Evolutionary conservation across 1,140 invertebrate species (phyloP).

Genomic region (Magallana ariakensis): DNA sequence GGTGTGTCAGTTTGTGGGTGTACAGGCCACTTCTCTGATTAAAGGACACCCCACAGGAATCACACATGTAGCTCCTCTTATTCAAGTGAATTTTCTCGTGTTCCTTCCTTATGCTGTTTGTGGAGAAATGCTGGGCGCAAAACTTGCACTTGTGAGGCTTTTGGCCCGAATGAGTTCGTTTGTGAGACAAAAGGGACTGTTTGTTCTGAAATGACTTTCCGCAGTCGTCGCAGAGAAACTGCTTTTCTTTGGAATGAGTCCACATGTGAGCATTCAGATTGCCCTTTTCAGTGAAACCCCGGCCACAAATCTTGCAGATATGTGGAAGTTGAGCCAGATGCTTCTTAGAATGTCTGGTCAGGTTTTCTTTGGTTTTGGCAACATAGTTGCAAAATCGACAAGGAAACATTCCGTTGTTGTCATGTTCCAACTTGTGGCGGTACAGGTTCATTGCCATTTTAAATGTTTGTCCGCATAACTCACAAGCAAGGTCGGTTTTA

Average conservation of each 20-base stretch:
- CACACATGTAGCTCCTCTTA: conserved; percentile 32
- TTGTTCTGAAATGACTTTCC: conserved; percentile 14
- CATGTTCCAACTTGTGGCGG: conserved; percentile 12
- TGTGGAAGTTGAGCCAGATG: background rate
- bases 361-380: background rate
- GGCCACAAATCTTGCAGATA: conserved; percentile 23
- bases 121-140: conserved; percentile 4
- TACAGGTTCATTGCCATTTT: conserved; percentile 18
- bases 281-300: conserved; percentile 19
- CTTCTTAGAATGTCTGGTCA: conserved; percentile 9
- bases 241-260: background rate
- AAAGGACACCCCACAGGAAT: conserved; percentile 22
- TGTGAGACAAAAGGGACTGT: background rate
- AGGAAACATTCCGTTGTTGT: conserved; percentile 5
- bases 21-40: conserved; percentile 29
- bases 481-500: background rate
- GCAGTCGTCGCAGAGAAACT: conserved; percentile 23
- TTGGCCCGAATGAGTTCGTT: background rate
- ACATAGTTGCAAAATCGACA: conserved; percentile 23
- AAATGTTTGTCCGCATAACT: conserved; percentile 24
- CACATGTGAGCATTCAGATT: background rate
- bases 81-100: conserved; percentile 39
- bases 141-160: background rate
- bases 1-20: conserved; percentile 27
- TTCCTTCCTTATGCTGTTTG: background rate